Percentiles rank a stretch among this genome's conserved stretches.
phyloP scores from a whole-genome alignment of 2,797 vertebrate genomes.

The Mycteria americana region DNA sequence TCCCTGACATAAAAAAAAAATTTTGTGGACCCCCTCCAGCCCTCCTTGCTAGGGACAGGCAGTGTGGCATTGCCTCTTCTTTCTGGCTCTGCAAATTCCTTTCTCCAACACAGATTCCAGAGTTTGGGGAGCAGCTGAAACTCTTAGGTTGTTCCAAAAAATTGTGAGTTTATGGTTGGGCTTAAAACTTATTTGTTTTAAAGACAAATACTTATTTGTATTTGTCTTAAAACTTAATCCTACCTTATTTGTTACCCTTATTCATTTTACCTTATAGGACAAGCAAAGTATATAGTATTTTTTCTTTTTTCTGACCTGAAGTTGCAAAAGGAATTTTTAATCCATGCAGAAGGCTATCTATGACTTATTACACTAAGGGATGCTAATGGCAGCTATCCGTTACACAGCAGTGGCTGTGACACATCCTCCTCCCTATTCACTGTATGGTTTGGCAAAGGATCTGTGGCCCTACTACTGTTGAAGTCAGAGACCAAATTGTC shows the following conservation, averaged over 20 bases:
- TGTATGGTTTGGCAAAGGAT: conserved; percentile 7
- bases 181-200: too few relatives aligned
- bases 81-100: conserved; percentile 5
- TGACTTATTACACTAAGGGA: neutral
- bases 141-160: neutral
- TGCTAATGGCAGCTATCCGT: neutral
- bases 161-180: neutral
- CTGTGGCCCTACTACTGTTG: neutral
- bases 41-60: neutral
- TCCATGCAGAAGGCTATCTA: neutral
- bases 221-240: too few relatives aligned
- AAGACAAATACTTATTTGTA: too few relatives aligned
- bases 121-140: neutral
- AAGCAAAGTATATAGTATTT: neutral
- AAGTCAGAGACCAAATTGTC: neutral
- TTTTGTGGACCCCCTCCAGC: neutral
- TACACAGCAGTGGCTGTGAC: neutral
- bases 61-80: neutral
- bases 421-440: neutral
- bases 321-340: neutral
- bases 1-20: conserved; percentile 42
- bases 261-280: neutral
- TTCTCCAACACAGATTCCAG: neutral
- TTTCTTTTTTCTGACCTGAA: neutral
- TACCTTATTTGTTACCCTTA: neutral